Evolutionary conservation across 2,797 vertebrate genomes (phyloP), one percentile per base, ranked within the genome.

Genomic region (Pristis pectinata): DNA sequence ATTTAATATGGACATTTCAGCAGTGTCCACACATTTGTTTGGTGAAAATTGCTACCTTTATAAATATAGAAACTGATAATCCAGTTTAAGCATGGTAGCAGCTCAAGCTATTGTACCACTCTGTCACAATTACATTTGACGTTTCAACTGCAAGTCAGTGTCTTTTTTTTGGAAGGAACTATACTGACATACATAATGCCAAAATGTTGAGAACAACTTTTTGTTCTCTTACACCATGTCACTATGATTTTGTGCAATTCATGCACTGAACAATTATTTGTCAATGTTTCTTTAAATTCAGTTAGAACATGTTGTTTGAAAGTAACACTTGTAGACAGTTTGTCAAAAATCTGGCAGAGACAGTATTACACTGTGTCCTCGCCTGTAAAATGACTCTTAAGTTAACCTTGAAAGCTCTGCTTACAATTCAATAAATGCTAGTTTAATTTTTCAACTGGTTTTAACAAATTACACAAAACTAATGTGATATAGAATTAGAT

Each of bases 401-500:
- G 59, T 91, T 91, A 91, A 61, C 61, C 61, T 91, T 91, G 61
- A 91, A 91, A 67, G n/a, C 87, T 67, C 87, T 67, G 49, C 59
- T 67, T 37, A 41, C n/a, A 91, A 41, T 91, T 67, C 91, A 91
- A 91, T 64, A 41, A 49, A 24, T 89, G 59, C 34, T 6, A 64
- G 9, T 22, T 64, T 89, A 0, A 91, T 61, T 22, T 91, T 56
- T 85, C 17, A 67, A 64, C 61, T 91, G 87, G 37, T 94, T 76
- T 72, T 72, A 93, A 53, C 24, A 49, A 94, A 74, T 76, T 53
- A 94, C 70, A 94, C 5, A 53, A 72, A 93, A 72, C 34, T 30
- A 34, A 7, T 30, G 44, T 53, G 44, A 76, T 30, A 49, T 61
- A 89, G 89, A 97, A 93, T 95, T 96, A 95, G 96, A 95, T 96